Evolutionary conservation across 2,113 vertebrate genomes (phyloP), one percentile per base, ranked within the genome.

Genomic region (Pycnonotus jocosus): DNA sequence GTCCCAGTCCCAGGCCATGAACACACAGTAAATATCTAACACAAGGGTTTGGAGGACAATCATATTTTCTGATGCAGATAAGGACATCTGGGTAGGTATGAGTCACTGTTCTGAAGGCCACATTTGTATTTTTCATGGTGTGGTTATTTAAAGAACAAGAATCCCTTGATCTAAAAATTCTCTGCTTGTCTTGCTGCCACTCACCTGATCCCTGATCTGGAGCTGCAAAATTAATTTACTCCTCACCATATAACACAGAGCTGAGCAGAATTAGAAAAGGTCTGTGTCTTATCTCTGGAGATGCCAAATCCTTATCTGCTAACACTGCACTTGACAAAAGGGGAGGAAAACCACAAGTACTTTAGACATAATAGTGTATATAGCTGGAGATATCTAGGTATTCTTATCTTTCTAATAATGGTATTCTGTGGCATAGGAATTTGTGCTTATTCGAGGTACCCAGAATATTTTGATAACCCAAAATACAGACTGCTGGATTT

Each of bases 201-300:
- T 64, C 79, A 71, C 79, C 72, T 90, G 71, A 88, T 89, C 81
- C 73, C 78, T 91, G 64, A 73, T 82, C 66, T 91, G 47, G 58
- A 90, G 79, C 47, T 72, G 88, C 48, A 90, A 86, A 95, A 81
- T 91, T 68, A 51, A 88, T 94, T 92, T 88, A 51, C 44, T 83
- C 23, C 65, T 90, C 54, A 53, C 23, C 31, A 69, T 25, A 15
- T 61, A 81, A 74, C 33, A 47, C 0, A 42, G n/a, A 84, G 28
- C 40, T 93, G 72, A 76, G 78, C 37, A 76, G 61, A 92, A 86
- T 71, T 86, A 84, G 60, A 66, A 86, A 50, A 94, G 42, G 38
- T 58, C 85, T 93, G 58, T 77, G 47, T 77, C 91, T 95, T 83
- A 40, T 83, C 54, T 78, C 37, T 70, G 64, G 51, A 73, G 38